Conservation (phyloP, 2,113 vertebrate species). For the Callocephalon fimbriatum region DNA sequence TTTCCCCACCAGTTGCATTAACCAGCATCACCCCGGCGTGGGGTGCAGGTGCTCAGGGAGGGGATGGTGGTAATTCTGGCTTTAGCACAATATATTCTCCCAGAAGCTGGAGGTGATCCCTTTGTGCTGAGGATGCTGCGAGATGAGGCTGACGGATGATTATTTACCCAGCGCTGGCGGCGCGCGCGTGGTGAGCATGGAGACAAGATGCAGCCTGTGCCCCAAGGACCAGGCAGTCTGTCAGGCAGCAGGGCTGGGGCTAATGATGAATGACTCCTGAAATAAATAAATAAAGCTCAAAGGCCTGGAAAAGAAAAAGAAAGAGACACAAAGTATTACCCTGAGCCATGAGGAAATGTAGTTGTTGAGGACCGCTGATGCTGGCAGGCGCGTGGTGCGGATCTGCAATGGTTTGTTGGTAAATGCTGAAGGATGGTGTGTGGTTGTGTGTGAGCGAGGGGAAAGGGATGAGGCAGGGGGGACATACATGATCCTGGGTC, state of each 20-base stretch:
- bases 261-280: constrained; percentile 57
- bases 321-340: neutral
- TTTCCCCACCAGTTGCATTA: neutral
- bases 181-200: rapidly evolving
- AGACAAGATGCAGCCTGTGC: neutral
- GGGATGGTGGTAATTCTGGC: rapidly evolving
- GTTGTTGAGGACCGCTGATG: rapidly evolving
- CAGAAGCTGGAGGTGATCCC: neutral
- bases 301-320: neutral
- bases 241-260: constrained; percentile 31
- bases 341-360: neutral
- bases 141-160: neutral
- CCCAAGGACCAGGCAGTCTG: constrained; percentile 32
- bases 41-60: neutral
- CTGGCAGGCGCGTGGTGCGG: rapidly evolving
- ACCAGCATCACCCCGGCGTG: rapidly evolving
- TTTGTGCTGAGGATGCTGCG: neutral
- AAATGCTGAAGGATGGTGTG: neutral
- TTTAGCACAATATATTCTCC: rapidly evolving
- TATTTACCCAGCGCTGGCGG: neutral
- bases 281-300: constrained; percentile 39
- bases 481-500: rapidly evolving
- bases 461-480: neutral
- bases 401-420: neutral
- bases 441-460: rapidly evolving